Evolutionary conservation across 2,888 invertebrate genomes (phyloP).

Genomic region (Chromoteleia sp.): DNA sequence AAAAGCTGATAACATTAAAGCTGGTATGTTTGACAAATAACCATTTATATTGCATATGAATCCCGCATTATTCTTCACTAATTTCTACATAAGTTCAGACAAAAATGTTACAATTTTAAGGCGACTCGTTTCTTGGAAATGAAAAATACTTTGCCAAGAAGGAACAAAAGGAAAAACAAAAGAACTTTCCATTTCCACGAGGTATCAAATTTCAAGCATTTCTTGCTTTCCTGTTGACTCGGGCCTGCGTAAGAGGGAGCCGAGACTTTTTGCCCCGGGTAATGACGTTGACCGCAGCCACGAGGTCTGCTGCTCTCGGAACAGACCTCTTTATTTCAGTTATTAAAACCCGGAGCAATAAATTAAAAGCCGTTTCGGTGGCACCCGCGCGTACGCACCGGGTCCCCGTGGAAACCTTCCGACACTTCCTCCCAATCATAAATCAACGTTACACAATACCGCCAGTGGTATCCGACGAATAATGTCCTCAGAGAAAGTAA

Average conservation of each 20-base stretch:
- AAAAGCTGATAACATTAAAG: too few species aligned
- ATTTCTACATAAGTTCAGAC: too few species aligned
- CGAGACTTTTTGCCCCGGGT: constrained; percentile 4
- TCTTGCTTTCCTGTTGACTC: constrained; percentile 24
- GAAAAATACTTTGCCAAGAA: constrained; percentile 6
- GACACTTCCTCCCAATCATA: constrained; percentile 54
- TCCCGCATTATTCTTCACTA: too few species aligned
- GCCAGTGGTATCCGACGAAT: constrained; percentile 30
- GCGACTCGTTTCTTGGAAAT: too few species aligned
- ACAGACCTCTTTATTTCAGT: constrained; percentile 32
- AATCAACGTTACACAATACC: constrained; percentile 53
- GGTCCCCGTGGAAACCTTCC: constrained; percentile 12
- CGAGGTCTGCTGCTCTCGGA: neutral
- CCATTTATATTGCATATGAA: too few species aligned
- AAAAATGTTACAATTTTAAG: too few species aligned
- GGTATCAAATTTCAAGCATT: constrained; percentile 35
- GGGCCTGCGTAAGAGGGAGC: neutral
- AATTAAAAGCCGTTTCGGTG: constrained; percentile 37
- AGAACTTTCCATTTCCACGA: constrained; percentile 37
- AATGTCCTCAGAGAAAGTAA: constrained; percentile 61
- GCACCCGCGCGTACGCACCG: constrained; percentile 24
- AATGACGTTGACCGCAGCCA: constrained; percentile 51
- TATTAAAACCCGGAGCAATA: constrained; percentile 33
- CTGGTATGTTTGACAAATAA: too few species aligned
- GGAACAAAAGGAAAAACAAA: constrained; percentile 5